Conservation (phyloP, 2,797 vertebrate genomes). For the Sebastes aleutianus region DNA sequence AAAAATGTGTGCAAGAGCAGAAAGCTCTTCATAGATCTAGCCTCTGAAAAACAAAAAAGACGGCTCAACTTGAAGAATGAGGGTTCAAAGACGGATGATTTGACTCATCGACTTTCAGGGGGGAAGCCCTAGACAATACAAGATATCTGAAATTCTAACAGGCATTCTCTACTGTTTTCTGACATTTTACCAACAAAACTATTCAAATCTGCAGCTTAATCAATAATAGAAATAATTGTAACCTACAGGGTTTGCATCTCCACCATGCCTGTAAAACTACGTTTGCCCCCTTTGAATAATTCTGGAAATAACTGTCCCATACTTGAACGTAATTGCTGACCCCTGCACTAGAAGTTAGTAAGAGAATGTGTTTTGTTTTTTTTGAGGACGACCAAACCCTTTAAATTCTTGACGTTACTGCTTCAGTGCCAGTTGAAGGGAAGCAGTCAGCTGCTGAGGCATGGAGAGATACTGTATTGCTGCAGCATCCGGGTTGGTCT, state of each 20-base stretch:
- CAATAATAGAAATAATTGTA: not conserved
- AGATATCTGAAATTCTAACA: too few relatives aligned
- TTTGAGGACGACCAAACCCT: too few relatives aligned
- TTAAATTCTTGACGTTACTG: not conserved
- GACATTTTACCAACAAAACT: too few relatives aligned
- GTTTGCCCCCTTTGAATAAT: not conserved
- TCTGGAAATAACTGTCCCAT: not conserved
- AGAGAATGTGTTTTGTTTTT: not conserved
- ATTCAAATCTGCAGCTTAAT: too few relatives aligned
- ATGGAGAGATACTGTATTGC: not conserved
- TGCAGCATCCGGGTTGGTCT: constrained; percentile 11
- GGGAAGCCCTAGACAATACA: too few relatives aligned
- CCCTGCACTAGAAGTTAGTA: not conserved
- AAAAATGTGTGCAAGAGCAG: too few relatives aligned
- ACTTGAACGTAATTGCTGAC: not conserved
- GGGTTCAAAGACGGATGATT: too few relatives aligned
- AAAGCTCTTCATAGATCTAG: too few relatives aligned
- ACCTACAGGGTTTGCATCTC: not conserved
- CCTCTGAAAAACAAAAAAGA: too few relatives aligned
- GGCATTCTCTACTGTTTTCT: too few relatives aligned
- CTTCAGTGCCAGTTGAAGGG: not conserved
- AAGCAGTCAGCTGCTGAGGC: not conserved
- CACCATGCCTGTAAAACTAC: not conserved
- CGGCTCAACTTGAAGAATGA: too few relatives aligned
- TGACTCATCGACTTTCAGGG: too few relatives aligned